Conservation (phyloP, 2,888 invertebrate genomes). For the Eulithis prunata region DNA sequence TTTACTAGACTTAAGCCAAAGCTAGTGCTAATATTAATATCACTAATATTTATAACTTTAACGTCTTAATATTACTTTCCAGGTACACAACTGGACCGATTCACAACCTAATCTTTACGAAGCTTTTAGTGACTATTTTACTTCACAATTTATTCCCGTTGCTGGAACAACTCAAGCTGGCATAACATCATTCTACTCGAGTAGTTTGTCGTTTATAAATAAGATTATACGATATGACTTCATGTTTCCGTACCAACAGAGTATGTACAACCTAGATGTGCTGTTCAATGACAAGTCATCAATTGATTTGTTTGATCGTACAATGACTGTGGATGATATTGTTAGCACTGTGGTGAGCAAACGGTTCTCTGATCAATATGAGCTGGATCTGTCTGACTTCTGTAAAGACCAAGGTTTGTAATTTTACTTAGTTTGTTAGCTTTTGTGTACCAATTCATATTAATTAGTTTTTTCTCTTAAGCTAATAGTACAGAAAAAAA, state of each 20-base stretch:
- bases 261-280: conserved; percentile 69
- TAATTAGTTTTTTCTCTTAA: too few relatives aligned
- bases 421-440: too few relatives aligned
- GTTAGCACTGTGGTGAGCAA: conserved; percentile 60
- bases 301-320: conserved; percentile 60
- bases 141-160: conserved; percentile 60
- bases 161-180: conserved; percentile 53
- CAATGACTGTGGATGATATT: conserved; percentile 62
- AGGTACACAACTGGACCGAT: conserved; percentile 72
- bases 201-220: conserved; percentile 59
- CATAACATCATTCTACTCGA: conserved; percentile 67
- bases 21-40: too few relatives aligned
- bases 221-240: conserved; percentile 71
- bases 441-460: too few relatives aligned
- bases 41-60: too few relatives aligned
- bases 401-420: conserved; percentile 67
- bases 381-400: conserved; percentile 70
- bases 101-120: conserved; percentile 58
- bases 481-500: too few relatives aligned
- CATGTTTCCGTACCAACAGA: conserved; percentile 66
- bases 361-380: conserved; percentile 61
- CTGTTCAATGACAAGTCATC: conserved; percentile 70
- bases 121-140: conserved; percentile 59
- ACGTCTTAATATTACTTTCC: conserved; percentile 31
- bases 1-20: background rate